Conservation (phyloP, 2,113 vertebrate species). For the Otis tarda region DNA sequence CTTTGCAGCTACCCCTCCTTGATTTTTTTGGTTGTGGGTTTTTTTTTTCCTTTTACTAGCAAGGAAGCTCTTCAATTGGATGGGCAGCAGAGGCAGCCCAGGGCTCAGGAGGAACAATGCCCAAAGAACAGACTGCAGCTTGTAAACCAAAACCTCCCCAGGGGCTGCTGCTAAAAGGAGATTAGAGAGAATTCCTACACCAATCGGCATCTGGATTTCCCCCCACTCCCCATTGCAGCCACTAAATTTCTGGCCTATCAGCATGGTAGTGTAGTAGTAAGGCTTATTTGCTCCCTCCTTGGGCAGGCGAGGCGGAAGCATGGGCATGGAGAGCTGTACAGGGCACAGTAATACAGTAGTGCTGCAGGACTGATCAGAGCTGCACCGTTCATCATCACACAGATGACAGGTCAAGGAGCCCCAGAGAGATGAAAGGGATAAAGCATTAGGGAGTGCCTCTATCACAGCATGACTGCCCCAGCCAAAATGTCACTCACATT, state of each 20-base stretch:
- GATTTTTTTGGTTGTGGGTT: neutral
- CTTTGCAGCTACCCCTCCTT: neutral
- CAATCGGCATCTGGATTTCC: slow-evolving; percentile 5
- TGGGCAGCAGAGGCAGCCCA: neutral
- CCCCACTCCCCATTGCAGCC: neutral
- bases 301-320: neutral
- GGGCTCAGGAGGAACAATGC: neutral
- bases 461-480: neutral
- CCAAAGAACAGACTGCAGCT: neutral
- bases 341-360: neutral
- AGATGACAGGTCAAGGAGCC: neutral
- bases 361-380: neutral
- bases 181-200: slow-evolving; percentile 10
- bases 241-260: neutral
- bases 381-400: neutral
- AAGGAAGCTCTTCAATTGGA: neutral
- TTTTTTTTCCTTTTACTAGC: neutral
- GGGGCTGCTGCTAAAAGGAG: slow-evolving; percentile 19
- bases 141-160: slow-evolving; percentile 32
- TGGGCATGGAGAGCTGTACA: neutral
- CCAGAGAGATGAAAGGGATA: neutral
- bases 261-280: neutral
- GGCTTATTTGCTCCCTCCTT: neutral
- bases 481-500: neutral
- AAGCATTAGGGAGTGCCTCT: neutral